Evolutionary conservation across 2,888 invertebrate genomes (phyloP), one percentile per base, ranked within the genome.

Genomic region (Drosophila mercatorum): DNA sequence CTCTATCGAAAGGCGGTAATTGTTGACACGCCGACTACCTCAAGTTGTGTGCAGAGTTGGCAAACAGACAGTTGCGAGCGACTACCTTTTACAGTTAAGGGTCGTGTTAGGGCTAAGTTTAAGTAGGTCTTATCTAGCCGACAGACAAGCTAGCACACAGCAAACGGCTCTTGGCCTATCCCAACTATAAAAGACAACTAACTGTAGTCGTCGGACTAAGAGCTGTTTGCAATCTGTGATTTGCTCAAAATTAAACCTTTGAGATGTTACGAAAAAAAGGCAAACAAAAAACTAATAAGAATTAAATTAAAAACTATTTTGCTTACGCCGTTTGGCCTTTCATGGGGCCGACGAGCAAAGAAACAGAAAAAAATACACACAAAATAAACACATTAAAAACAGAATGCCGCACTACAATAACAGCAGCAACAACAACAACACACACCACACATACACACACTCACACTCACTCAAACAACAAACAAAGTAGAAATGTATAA

Each of bases 301-400:
- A 88, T 88, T 80, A 83, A 85, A 85, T 80, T 85, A 69, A 65
- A 88, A 80, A 83, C 86, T 78, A 80, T 83, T 87, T 83, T 61
- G 80, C 71, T 69, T 73, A 71, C 65, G 65, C 60, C 46, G 43
- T 64, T 58, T 73, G 46, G 61, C 61, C 83, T 84, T 81, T 83
- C 58, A 88, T 76, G 85, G 65, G 68, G 72, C 87, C 82, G 83
- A 68, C 81, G 31, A 34, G 51, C 51, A 22, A 38, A 52, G 4
- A 34, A 34, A 28, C 17, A 60, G 28, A 53, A 40, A 62, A 52
- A 57, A 61, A 66, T 61, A 55, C 67, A 63, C 59, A 63, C 59
- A 83, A 74, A 76, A 71, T 64, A 84, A 88, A 84, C 87, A 84
- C 89, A 88, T 88, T 89, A 86, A 84, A 86, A 83, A 72, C 68